Evolutionary conservation across 64 coral and sea anemone species (phyloP).

Genomic region (Hydrozoanthus tunicans): DNA sequence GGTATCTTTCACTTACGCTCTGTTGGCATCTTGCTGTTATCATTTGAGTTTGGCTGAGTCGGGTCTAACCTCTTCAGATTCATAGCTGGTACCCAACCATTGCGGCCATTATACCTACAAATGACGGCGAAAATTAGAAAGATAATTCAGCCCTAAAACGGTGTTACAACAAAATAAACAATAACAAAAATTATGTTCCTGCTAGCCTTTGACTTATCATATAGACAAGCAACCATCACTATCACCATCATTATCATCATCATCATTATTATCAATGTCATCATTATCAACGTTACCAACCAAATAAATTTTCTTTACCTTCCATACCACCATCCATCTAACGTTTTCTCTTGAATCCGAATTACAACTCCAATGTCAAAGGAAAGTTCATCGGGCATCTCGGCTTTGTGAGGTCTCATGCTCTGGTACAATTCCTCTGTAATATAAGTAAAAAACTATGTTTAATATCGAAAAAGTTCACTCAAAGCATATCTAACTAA

Average conservation of each 20-base stretch:
- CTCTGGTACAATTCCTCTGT: constrained; percentile 50
- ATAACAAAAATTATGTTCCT: not conserved
- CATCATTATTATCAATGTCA: not conserved
- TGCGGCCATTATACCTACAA: constrained; percentile 19
- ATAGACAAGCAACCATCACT: not conserved
- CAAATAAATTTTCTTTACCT: constrained; percentile 11
- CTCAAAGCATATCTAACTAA: too few species aligned
- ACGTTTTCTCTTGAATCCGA: constrained; percentile 29
- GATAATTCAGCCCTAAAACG: not conserved
- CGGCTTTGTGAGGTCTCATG: constrained; percentile 18
- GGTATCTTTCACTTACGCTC: too few species aligned
- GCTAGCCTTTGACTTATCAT: too few species aligned
- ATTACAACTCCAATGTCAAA: constrained; percentile 46
- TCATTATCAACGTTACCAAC: not conserved
- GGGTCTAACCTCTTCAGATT: constrained; percentile 35
- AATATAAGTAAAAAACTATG: not conserved
- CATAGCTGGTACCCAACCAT: constrained; percentile 51
- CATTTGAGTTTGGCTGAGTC: not conserved
- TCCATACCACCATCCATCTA: constrained; percentile 54
- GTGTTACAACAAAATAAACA: not conserved
- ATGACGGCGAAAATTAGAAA: not conserved
- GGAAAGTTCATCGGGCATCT: constrained; percentile 23
- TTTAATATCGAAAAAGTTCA: not conserved
- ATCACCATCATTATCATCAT: not conserved
- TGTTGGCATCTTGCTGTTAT: too few species aligned